Base-by-base conservation (phyloP, 2,113 vertebrate species). In the Podarcis raffonei region DNA sequence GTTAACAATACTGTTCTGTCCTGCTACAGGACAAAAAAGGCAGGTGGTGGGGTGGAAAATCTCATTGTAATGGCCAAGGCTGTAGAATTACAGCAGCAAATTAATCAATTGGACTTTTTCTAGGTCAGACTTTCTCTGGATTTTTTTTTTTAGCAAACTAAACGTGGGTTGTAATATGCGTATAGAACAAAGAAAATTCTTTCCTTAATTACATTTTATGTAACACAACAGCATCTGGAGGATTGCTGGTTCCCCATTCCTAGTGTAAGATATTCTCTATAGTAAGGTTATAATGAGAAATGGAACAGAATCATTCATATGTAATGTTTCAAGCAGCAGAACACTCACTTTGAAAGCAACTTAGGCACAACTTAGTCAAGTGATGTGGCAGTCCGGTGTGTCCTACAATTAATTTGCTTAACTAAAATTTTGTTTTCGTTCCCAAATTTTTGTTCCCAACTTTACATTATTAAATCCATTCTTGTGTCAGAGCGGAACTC, bases 91-190 rank as follows among this genome's bases (percentile, higher is more conserved):
- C 18, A 84, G n/a, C 6, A 3, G 83, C 32, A 5, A 42, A 25
- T 32, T 87, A 39, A 11, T 35, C 8, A 27, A 15, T 30, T 81
- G 18, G 4, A 3, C 62, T 2, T 81, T 92, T 92, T 22, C 2
- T 2, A 66, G 3, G 35, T 30, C 87, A 0, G 0, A 69, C 65
- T 42, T 69, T 69, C 66, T 37, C 83, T 89, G 1, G 57, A 5
- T 35, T 76, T 13, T 35, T 76, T 16, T 32, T 84, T 59, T 84
- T 59, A 78, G 6, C 68, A 11, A 89, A 1, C 11, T 42, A 69
- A 81, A 83, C 1, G 0, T 25, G n/a, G 9, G n/a, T 76, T 62
- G 23, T 8, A 30, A 77, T 32, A 32, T 59, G 12, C 22, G 13
- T 7, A 18, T 3, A 5, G 71, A 79, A 65, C 18, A 13, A 59